These are phyloP conservation scores for Procambarus virginalis DNA, from an alignment of 1,140 invertebrate species.

Conservation along the genomic window DNA sequence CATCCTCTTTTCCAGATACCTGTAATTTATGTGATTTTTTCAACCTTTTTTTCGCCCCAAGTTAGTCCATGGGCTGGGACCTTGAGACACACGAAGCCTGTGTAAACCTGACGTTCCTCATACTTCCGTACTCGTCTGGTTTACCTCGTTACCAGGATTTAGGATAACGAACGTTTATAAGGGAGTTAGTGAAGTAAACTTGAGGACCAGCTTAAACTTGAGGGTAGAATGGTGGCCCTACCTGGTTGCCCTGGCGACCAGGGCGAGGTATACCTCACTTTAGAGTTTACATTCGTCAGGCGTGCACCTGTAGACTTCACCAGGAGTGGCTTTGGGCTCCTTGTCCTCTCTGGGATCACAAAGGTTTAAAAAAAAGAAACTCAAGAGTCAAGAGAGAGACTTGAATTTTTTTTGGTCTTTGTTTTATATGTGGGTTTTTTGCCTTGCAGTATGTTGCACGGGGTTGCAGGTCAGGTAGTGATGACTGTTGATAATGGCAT, in stretches of 20 bases:
- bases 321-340: neutral
- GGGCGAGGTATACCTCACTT: neutral
- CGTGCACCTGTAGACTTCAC: neutral
- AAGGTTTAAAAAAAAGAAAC: neutral
- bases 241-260: neutral
- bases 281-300: neutral
- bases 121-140: no score
- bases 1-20: no score
- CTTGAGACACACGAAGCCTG: no score
- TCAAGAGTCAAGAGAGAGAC: neutral
- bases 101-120: no score
- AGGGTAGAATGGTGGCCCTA: neutral
- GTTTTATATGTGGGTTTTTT: neutral
- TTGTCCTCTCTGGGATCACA: neutral
- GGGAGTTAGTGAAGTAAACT: no score
- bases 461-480: neutral
- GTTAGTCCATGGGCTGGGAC: no score
- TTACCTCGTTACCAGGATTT: no score
- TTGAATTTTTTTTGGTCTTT: slow-evolving; percentile 12
- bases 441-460: neutral
- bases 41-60: no score
- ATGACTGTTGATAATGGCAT: neutral
- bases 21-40: no score
- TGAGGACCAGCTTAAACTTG: neutral
- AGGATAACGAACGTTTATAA: no score